Evolutionary conservation across 92 coral and sea anemone genomes (phyloP), one percentile per base, ranked within the genome.

Genomic region (Parazoanthus swiftii): DNA sequence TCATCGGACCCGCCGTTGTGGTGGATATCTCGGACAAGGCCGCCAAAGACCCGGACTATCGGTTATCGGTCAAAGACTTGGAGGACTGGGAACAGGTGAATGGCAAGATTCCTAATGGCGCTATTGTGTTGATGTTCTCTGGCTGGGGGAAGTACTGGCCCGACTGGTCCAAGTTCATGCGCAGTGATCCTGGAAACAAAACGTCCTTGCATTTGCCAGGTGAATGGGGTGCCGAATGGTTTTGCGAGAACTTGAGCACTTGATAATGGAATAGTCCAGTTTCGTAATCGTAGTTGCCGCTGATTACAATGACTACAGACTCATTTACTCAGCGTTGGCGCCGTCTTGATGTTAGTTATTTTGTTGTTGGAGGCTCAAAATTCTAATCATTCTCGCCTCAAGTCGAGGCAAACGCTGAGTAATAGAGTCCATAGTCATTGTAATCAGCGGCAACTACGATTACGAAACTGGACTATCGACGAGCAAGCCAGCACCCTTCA

Each of bases 61-160:
- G 18, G 68, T 46, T 86, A 1, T 39, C 42, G 42, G 42, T 39
- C 42, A 39, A 39, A 39, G 42, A 39, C 42, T 39, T 39, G 42
- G 42, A 39, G 42, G 42, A 39, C 42, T 39, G 42, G 42, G 42
- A 39, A 39, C 42, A 39, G 0, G 42, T 15, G 4, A 16, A 86
- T 25, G 89, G 89, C 43, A 65, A 80, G 42, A 39, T 39, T 39
- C 42, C 42, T 4, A 4, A 39, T 39, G 42, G 42, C 42, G 42
- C 42, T 4, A 50, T 42, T 86, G 10, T 86, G 20, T 4, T 39
- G 42, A 39, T 86, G 72, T 35, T 10, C 35, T 75, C 72, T n/a
- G 89, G 89, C 18, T 86, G 89, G 90, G 90, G 85, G 20, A 79
- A 63, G 74, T 65, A 25, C 37, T 87, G 90, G 90, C 90, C 90